Evolutionary conservation across 2,113 vertebrate genomes (phyloP), one percentile per base, ranked within the genome.

Genomic region (Acinonyx jubatus): DNA sequence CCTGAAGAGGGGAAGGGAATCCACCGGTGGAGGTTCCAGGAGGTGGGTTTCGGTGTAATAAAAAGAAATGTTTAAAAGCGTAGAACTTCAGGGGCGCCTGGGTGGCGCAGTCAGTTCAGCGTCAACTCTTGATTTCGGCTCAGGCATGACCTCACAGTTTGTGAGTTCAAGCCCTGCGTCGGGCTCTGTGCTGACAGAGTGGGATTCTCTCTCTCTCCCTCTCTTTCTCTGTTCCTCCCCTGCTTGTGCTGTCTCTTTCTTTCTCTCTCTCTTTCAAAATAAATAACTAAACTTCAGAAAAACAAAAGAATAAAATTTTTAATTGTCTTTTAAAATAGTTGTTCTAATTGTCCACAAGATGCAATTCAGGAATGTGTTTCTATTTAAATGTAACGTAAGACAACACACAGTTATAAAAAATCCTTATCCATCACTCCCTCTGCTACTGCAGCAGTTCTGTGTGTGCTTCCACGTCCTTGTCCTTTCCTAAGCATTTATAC

Each of bases 341-440:
- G n/a, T 38, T 41, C 33, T 86, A 21, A 55, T 69, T 50, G 81
- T 69, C 76, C 68, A 33, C 33, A 63, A 63, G 36, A 36, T 45
- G 41, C 45, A 57, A 45, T 73, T 83, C 41, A 88, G 69, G n/a
- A 85, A 85, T 76, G 68, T 31, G 38, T 38, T 13, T 92, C 71
- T 93, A 78, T 76, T 93, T 93, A 38, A 61, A 48, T 79, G 36
- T 80, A 78, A 76, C 21, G 52, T 31, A 65, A 79, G 29, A 68
- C 19, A 66, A 13, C 6, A 27, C 3, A 7, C 16, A 31, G n/a
- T 65, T 68, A 66, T 50, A 68, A 94, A 81, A 78, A 41, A 18
- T 21, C 9, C 6, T 66, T 13, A 0, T 50, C 84, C 3, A 12
- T 69, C 52, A 31, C 50, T 81, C 23, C 12, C 27, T 4, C 2